These are phyloP conservation scores for Geococcyx californianus DNA, from an alignment of 2,113 vertebrate genomes.

Conservation along the genomic window DNA sequence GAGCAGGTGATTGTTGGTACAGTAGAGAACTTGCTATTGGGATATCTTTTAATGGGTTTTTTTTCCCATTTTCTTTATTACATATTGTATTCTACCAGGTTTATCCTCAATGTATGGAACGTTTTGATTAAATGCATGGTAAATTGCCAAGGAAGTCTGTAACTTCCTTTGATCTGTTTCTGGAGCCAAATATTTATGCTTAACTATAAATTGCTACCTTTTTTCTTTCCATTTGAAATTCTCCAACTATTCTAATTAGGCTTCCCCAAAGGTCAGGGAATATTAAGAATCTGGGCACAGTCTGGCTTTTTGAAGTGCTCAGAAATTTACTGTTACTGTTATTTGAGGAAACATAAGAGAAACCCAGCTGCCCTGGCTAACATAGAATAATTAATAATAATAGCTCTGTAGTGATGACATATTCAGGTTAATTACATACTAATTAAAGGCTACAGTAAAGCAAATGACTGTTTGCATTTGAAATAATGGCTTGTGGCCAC, in stretches of 20 bases:
- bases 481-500: constrained; percentile 20
- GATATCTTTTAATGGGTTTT: background rate
- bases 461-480: constrained; percentile 57
- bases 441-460: constrained; percentile 53
- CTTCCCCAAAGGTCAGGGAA: constrained; percentile 35
- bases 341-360: constrained; percentile 35
- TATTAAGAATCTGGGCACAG: constrained; percentile 12
- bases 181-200: background rate
- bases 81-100: background rate
- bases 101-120: background rate
- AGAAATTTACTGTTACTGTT: background rate
- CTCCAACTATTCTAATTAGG: constrained; percentile 20
- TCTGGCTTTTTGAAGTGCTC: constrained; percentile 4
- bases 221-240: constrained; percentile 11
- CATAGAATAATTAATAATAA: constrained; percentile 58
- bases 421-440: constrained; percentile 65
- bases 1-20: background rate
- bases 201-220: constrained; percentile 30
- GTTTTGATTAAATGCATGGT: background rate
- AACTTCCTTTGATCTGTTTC: background rate
- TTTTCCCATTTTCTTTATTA: background rate
- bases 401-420: constrained; percentile 42
- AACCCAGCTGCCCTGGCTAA: constrained; percentile 25
- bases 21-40: background rate
- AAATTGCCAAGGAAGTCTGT: background rate